Percentiles rank a stretch among this genome's conserved stretches.
These are phyloP conservation scores for Watsonalla binaria DNA, from an alignment of 2,888 invertebrate species.

Conservation along the genomic window DNA sequence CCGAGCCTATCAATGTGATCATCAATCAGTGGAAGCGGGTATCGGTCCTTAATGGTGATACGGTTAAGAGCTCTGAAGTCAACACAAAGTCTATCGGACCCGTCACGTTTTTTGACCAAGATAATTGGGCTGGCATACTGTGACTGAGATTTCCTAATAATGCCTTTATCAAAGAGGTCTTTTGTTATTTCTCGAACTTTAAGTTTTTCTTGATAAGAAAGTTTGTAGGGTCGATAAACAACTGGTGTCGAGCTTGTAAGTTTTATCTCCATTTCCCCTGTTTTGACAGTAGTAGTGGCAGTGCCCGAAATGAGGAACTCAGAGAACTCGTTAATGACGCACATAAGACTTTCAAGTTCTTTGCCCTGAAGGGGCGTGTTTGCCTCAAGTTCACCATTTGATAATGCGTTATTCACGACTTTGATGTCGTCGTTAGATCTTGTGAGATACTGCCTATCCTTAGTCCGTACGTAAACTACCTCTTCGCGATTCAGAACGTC, in stretches of 20 bases:
- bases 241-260: neutral
- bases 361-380: too few relatives aligned
- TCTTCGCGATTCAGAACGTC: slow-evolving; percentile 21
- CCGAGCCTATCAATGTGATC: slow-evolving; percentile 25
- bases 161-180: slow-evolving; percentile 4
- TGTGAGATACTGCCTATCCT: slow-evolving; percentile 9
- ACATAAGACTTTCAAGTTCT: too few relatives aligned
- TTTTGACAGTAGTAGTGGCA: neutral
- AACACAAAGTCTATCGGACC: slow-evolving; percentile 24
- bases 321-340: too few relatives aligned
- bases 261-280: neutral
- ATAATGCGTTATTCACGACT: neutral
- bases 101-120: slow-evolving; percentile 15
- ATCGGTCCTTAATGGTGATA: slow-evolving; percentile 19
- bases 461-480: slow-evolving; percentile 13
- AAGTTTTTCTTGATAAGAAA: slow-evolving; percentile 11
- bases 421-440: neutral
- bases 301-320: too few relatives aligned
- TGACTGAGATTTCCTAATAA: slow-evolving; percentile 16
- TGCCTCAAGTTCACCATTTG: too few relatives aligned
- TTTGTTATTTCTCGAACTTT: slow-evolving; percentile 7
- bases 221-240: neutral
- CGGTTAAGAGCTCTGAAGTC: slow-evolving; percentile 22
- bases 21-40: slow-evolving; percentile 19
- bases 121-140: slow-evolving; percentile 15